Base-by-base conservation (phyloP, 2,797 vertebrate genomes). In the Avahi laniger region DNA sequence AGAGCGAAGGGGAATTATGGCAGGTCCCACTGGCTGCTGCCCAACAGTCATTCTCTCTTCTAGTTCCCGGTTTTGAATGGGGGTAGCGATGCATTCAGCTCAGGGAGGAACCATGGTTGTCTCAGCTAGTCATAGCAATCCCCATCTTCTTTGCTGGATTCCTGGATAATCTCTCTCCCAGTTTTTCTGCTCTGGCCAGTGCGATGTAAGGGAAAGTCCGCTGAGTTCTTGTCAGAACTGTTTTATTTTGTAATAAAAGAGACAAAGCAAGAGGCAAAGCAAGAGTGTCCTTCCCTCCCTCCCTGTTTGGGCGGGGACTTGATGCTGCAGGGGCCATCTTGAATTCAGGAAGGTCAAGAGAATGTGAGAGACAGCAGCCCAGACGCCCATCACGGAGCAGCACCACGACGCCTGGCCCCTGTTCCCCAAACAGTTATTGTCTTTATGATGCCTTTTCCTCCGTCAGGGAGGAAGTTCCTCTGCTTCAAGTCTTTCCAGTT, bases 181-280 rank as follows among this genome's bases (percentile, higher is more conserved):
- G 12, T 33, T 76, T 95, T 41, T 82, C 41, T 48, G 54, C 41
- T 80, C 35, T 89, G 46, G 33, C 43, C 57, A 43, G 12, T 59
- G 38, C 59, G 50, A 65, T 46, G 30, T 76, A 79, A 88, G 33
- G 38, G 33, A 78, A 72, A 73, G 59, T 52, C 59, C n/a, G 2
- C 15, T 65, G 61, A 41, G 57, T 84, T 89, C 18, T 93, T n/a
- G 26, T 67, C 61, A 89, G 65, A 67, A 83, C 57, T 61, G 67
- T 50, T 92, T 91, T 52, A 52, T 91, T 91, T 94, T 57, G 30
- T 28, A 91, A 41, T 91, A 73, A 86, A 84, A 81, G 33, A 95
- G 38, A 82, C 24, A 79, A 61, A 84, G 13, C 30, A 84, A 81
- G 33, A 95, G 38, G 79, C 24, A 79, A 61, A 84, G 13, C 30